Evolutionary conservation across 1,140 invertebrate species (phyloP).

Genomic region (Lithobius niger): DNA sequence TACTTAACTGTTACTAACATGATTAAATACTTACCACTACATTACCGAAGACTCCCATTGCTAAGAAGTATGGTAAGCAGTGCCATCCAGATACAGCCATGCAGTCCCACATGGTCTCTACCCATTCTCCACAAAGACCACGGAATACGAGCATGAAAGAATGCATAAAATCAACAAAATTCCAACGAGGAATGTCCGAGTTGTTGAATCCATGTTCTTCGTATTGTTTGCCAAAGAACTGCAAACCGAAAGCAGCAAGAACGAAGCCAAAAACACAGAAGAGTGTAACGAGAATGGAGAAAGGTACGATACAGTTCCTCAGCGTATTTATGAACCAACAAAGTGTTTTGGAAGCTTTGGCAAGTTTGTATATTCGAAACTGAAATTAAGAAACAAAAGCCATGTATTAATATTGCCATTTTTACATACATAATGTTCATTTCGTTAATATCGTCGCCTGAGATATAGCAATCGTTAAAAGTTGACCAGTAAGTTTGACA

Average conservation of each 20-base stretch:
- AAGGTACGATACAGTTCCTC: slow-evolving; percentile 91
- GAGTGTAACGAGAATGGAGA: slow-evolving; percentile 95
- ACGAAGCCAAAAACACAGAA: slow-evolving; percentile 98
- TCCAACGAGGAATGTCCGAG: slow-evolving; percentile 69
- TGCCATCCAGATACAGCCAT: slow-evolving; percentile 80
- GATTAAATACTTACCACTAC: slow-evolving; percentile 94
- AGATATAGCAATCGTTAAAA: no score
- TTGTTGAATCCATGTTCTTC: slow-evolving; percentile 44
- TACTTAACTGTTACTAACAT: no score
- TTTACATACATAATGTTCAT: no score
- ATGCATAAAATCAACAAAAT: slow-evolving; percentile 97
- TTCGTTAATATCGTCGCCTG: no score
- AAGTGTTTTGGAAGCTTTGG: slow-evolving; percentile 96
- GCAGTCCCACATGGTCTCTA: slow-evolving; percentile 97
- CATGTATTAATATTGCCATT: no score
- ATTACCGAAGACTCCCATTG: slow-evolving; percentile 97
- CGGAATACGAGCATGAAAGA: slow-evolving; percentile 98
- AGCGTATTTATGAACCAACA: slow-evolving; percentile 98
- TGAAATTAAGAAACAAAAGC: slow-evolving; percentile 44
- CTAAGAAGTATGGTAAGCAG: slow-evolving; percentile 93
- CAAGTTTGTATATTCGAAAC: slow-evolving; percentile 97
- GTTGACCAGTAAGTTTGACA: no score
- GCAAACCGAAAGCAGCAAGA: slow-evolving; percentile 97
- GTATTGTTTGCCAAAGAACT: slow-evolving; percentile 90
- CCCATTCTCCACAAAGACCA: slow-evolving; percentile 96